Percentiles rank a stretch among this genome's conserved stretches.
Evolutionary conservation across 2,797 vertebrate species (phyloP).

Genomic region (Manis pentadactyla): DNA sequence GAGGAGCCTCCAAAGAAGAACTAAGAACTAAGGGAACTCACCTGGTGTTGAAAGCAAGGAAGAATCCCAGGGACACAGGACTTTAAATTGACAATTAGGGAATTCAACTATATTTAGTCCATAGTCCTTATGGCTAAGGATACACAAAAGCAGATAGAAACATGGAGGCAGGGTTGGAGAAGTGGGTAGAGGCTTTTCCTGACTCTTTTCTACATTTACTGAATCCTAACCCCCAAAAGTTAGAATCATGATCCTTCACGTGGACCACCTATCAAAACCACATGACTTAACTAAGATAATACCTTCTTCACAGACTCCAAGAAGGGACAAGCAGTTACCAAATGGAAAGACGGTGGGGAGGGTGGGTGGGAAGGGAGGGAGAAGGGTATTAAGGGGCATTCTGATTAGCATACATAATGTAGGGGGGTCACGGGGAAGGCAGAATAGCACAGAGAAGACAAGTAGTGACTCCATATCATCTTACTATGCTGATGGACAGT

Average conservation of each 20-base stretch:
- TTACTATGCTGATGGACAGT: too few species aligned
- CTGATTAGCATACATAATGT: too few species aligned
- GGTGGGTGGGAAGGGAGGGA: too few species aligned
- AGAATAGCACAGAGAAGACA: too few species aligned
- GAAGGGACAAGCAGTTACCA: too few species aligned
- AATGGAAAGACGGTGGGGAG: too few species aligned
- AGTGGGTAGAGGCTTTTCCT: background rate
- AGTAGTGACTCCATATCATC: too few species aligned
- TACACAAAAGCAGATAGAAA: background rate
- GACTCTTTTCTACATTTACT: background rate
- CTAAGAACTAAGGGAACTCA: background rate
- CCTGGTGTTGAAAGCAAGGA: background rate
- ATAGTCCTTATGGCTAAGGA: background rate
- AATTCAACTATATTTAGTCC: background rate
- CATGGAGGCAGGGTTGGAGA: background rate
- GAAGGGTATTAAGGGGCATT: too few species aligned
- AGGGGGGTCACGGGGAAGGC: too few species aligned
- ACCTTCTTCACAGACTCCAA: background rate
- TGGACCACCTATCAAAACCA: constrained; percentile 6
- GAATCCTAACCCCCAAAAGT: background rate
- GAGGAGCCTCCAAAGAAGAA: background rate
- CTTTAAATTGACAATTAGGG: background rate
- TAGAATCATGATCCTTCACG: background rate
- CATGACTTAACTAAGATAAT: background rate
- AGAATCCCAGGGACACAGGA: background rate